These are phyloP conservation scores for Dromas ardeola DNA, from an alignment of 2,113 vertebrate genomes.

Conservation along the genomic window DNA sequence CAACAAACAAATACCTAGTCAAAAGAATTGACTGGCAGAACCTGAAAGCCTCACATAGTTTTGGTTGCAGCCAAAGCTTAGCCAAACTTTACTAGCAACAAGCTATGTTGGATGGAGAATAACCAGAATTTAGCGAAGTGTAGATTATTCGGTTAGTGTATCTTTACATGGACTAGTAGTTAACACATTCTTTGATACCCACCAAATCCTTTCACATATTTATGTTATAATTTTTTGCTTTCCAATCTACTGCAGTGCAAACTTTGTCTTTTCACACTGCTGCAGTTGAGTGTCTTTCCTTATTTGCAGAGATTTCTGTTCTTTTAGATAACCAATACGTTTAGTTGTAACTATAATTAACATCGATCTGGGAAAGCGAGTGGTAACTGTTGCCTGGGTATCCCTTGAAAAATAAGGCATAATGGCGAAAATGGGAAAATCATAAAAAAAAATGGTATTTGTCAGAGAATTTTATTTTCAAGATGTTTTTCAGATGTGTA, in stretches of 20 bases:
- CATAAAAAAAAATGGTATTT: not conserved
- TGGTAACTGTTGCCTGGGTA: not conserved
- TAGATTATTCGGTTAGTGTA: no score
- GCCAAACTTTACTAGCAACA: not conserved
- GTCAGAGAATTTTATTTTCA: not conserved
- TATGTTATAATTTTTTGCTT: not conserved
- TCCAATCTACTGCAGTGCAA: not conserved
- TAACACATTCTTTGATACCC: not conserved
- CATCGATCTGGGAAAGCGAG: not conserved
- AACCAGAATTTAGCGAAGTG: not conserved
- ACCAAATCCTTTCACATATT: not conserved
- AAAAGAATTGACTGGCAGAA: not conserved
- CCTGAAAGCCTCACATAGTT: not conserved
- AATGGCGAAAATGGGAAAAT: not conserved
- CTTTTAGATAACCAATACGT: not conserved
- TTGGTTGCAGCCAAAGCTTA: not conserved
- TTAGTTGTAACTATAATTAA: not conserved
- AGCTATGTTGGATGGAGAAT: not conserved
- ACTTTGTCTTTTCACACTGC: not conserved
- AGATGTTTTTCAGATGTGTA: not conserved
- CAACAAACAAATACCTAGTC: not conserved
- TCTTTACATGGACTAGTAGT: not conserved
- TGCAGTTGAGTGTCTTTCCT: not conserved
- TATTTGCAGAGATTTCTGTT: not conserved
- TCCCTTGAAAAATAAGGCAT: not conserved